Percentiles rank a stretch among this genome's conserved stretches.
These are phyloP conservation scores for Tetragnatha montana DNA, from an alignment of 2,888 invertebrate genomes.

Conservation along the genomic window DNA sequence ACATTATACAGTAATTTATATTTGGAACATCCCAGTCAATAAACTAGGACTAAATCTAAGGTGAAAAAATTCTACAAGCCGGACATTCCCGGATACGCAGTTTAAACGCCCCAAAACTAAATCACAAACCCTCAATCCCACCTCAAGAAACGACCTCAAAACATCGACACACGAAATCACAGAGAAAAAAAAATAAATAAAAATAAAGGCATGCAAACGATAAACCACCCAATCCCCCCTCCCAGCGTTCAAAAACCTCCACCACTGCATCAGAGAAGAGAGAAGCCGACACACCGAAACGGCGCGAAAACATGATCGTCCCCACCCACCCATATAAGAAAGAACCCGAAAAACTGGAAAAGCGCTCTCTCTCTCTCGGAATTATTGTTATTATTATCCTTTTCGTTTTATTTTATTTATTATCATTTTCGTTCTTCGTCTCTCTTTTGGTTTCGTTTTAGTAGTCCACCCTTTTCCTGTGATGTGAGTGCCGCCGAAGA, in stretches of 20 bases:
- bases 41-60: no score
- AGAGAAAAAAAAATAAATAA: slow-evolving; percentile 8
- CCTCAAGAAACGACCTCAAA: neutral
- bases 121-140: no score
- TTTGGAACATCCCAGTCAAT: no score
- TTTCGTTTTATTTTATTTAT: slow-evolving; percentile 4
- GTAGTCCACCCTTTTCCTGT: slow-evolving; percentile 51
- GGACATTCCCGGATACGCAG: no score
- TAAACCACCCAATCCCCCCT: slow-evolving; percentile 9
- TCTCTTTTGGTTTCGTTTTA: slow-evolving; percentile 15
- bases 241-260: slow-evolving; percentile 61
- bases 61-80: no score
- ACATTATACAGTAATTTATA: no score
- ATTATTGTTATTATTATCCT: slow-evolving; percentile 13
- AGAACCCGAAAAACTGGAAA: slow-evolving; percentile 65
- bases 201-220: neutral
- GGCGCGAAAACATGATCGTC: slow-evolving; percentile 68
- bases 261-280: slow-evolving; percentile 8
- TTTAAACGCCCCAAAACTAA: no score
- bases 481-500: no score
- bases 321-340: slow-evolving; percentile 49
- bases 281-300: slow-evolving; percentile 46
- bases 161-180: neutral
- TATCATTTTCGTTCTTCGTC: slow-evolving; percentile 8
- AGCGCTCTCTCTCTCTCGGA: slow-evolving; percentile 49